These are phyloP conservation scores for Phenganax stokvisi DNA, from an alignment of 92 coral and sea anemone species.

Conservation along the genomic window DNA sequence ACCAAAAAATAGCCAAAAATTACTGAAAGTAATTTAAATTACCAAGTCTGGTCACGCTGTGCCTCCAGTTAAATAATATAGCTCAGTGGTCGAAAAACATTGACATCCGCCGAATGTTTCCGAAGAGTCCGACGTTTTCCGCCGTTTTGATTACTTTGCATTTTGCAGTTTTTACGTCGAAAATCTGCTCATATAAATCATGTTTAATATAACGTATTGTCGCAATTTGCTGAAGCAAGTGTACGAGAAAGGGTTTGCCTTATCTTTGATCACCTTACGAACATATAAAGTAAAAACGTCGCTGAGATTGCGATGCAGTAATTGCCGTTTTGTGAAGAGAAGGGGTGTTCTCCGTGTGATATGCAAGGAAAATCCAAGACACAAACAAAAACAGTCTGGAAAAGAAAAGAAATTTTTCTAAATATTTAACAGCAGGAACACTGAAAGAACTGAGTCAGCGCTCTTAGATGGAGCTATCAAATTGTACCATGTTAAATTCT, in stretches of 20 bases:
- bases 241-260: conserved; percentile 62
- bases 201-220: conserved; percentile 20
- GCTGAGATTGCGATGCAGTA: conserved; percentile 72
- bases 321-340: conserved; percentile 88
- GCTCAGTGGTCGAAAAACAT: too few species aligned
- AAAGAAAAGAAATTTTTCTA: conserved; percentile 33
- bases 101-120: background rate
- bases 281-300: conserved; percentile 91
- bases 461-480: background rate
- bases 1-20: too few species aligned
- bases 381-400: conserved; percentile 90
- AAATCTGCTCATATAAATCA: background rate
- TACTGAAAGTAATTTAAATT: too few species aligned
- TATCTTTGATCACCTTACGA: conserved; percentile 64
- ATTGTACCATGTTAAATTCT: background rate
- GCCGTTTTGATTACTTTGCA: background rate
- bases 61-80: too few species aligned
- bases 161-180: background rate
- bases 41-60: too few species aligned
- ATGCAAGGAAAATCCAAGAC: conserved; percentile 85
- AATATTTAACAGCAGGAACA: background rate
- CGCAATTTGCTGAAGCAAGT: conserved; percentile 51
- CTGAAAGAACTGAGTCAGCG: background rate
- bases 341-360: conserved; percentile 89
- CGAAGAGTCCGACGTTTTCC: background rate